Percentiles rank a stretch among this genome's conserved stretches.
Evolutionary conservation across 2,113 vertebrate species (phyloP).

Genomic region (Oryzias celebensis): DNA sequence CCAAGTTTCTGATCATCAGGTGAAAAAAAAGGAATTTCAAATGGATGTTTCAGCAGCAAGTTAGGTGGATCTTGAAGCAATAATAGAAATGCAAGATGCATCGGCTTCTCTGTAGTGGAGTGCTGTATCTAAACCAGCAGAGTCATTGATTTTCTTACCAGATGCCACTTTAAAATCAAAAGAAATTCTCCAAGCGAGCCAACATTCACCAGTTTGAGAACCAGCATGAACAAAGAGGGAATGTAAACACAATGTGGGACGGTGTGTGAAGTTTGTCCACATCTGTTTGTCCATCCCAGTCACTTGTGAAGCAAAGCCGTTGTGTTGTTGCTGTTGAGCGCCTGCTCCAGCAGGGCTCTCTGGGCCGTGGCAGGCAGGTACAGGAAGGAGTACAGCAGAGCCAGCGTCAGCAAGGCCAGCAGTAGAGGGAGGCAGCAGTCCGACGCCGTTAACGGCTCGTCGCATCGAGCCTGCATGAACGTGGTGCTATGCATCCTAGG

Average conservation of each 20-base stretch:
- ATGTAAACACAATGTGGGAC: too few relatives aligned
- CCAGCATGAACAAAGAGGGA: too few relatives aligned
- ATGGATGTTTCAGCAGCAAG: too few relatives aligned
- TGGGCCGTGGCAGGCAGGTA: conserved; percentile 75
- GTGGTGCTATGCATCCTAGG: conserved; percentile 62
- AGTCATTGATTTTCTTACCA: too few relatives aligned
- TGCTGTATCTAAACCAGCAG: too few relatives aligned
- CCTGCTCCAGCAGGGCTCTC: conserved; percentile 65
- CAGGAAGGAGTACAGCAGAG: conserved; percentile 74
- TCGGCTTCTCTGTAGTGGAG: too few relatives aligned
- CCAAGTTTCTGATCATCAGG: neutral
- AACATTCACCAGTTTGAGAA: too few relatives aligned
- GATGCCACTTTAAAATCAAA: too few relatives aligned
- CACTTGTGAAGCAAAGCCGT: conserved; percentile 39
- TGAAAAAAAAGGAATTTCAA: too few relatives aligned
- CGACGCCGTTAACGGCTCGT: conserved; percentile 72
- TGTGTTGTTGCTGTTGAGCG: conserved; percentile 63
- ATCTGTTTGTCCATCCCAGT: neutral
- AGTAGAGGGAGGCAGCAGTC: conserved; percentile 78
- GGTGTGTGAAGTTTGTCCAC: neutral
- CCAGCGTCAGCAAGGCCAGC: conserved; percentile 75
- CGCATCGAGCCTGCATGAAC: conserved; percentile 78
- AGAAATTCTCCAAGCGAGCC: too few relatives aligned
- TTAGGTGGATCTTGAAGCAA: too few relatives aligned
- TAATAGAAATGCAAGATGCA: too few relatives aligned